Conservation (phyloP, 2,888 invertebrate genomes). For the Sarcophaga variegata region DNA sequence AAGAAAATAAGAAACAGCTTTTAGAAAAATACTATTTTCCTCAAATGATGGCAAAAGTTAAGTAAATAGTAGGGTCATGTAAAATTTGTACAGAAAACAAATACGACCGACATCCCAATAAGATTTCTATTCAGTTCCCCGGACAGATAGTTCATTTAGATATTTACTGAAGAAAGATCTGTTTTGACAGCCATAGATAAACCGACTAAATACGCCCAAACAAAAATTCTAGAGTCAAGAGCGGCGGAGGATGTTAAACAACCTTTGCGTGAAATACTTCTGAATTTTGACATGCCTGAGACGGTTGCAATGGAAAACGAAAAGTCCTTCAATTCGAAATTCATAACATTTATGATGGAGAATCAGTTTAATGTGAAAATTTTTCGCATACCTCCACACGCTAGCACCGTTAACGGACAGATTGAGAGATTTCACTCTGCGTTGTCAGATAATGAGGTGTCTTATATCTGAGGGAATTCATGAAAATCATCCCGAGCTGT, state of each 20-base stretch:
- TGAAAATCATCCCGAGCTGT: neutral
- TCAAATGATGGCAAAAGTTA: too few relatives aligned
- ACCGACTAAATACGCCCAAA: neutral
- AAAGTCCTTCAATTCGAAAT: neutral
- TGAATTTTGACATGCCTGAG: too few relatives aligned
- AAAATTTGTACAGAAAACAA: constrained; percentile 5
- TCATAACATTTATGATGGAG: constrained; percentile 11
- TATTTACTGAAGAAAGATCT: neutral
- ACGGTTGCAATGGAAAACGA: too few relatives aligned
- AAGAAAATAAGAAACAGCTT: constrained; percentile 33
- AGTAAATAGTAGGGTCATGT: constrained; percentile 7
- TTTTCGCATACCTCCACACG: constrained; percentile 9
- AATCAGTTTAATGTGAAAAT: neutral
- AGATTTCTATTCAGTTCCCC: neutral
- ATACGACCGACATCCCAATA: constrained; percentile 12
- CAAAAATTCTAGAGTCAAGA: neutral
- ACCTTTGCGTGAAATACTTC: too few relatives aligned
- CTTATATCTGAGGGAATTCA: neutral
- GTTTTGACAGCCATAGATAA: constrained; percentile 4
- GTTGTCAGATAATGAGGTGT: constrained; percentile 5
- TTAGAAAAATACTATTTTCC: too few relatives aligned
- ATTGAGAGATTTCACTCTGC: neutral
- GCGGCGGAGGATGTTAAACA: constrained; percentile 1
- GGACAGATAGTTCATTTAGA: neutral
- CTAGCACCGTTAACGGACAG: neutral